Conservation (phyloP, 1,140 invertebrate species). For the Eueides isabella region DNA sequence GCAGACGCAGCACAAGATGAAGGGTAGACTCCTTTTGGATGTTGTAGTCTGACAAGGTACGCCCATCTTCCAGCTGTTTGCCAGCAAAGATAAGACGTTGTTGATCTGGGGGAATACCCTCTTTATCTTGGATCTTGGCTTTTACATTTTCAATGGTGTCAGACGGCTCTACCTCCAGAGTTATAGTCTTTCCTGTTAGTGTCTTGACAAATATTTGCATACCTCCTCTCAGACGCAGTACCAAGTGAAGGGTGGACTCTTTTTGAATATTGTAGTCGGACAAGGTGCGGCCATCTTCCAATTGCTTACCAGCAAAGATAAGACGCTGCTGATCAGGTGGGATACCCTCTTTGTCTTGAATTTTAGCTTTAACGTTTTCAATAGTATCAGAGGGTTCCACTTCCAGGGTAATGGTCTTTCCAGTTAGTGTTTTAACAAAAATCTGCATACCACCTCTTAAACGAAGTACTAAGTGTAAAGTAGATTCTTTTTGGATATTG, state of each 20-base stretch:
- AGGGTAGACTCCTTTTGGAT: conserved; percentile 55
- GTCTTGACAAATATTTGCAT: conserved; percentile 1
- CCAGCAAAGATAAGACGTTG: not conserved
- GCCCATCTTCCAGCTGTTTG: not conserved
- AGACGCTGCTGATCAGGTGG: not conserved
- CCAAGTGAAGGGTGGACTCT: not conserved
- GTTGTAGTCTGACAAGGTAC: not conserved
- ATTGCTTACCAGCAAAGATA: not conserved
- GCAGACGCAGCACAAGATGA: conserved; percentile 86
- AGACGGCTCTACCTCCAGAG: not conserved
- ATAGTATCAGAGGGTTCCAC: not conserved
- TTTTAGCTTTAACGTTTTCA: not conserved
- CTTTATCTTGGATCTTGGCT: not conserved
- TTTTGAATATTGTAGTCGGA: not conserved
- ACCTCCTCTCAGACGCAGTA: not conserved
- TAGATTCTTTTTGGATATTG: conserved; percentile 90
- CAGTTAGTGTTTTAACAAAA: not conserved
- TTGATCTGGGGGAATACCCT: not conserved
- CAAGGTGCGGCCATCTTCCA: not conserved
- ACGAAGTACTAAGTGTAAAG: conserved; percentile 45
- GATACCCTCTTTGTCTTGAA: not conserved
- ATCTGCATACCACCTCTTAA: not conserved
- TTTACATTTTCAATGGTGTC: conserved; percentile 3
- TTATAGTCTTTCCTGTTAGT: not conserved
- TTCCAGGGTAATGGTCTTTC: not conserved